Evolutionary conservation across 2,888 invertebrate species (phyloP).

Genomic region (Oscheius onirici): DNA sequence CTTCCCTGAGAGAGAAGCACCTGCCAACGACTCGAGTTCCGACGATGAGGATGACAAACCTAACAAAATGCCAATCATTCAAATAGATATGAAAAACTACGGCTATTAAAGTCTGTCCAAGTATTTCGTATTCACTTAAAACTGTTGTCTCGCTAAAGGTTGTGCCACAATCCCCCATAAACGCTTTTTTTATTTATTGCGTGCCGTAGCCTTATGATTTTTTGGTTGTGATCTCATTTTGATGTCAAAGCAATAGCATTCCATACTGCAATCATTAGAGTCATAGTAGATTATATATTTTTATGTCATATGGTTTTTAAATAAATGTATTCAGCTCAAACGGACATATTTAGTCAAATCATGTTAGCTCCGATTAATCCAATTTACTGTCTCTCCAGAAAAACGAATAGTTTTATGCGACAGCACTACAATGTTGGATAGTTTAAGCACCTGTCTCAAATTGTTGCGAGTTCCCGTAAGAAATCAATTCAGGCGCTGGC

Average conservation of each 20-base stretch:
- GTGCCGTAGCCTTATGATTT: slow-evolving; percentile 10
- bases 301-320: background rate
- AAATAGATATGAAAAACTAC: slow-evolving; percentile 71
- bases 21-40: slow-evolving; percentile 43
- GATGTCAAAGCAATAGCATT: slow-evolving; percentile 27
- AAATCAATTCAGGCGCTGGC: slow-evolving; percentile 5
- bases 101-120: slow-evolving; percentile 60
- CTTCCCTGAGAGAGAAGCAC: slow-evolving; percentile 47
- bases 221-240: slow-evolving; percentile 29
- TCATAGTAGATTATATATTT: slow-evolving; percentile 8
- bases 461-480: background rate
- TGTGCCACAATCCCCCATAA: background rate
- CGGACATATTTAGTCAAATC: background rate
- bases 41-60: slow-evolving; percentile 63
- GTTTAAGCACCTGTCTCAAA: background rate
- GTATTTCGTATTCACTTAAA: slow-evolving; percentile 9
- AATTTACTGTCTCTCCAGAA: background rate
- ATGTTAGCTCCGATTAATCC: background rate
- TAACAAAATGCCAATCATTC: slow-evolving; percentile 65
- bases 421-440: background rate
- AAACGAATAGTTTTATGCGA: background rate
- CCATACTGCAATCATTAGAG: slow-evolving; percentile 4
- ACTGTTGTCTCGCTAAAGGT: background rate
- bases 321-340: background rate
- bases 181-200: slow-evolving; percentile 22